phyloP scores from a whole-genome alignment of 2,888 invertebrate genomes.

The Yponomeuta evonymella region DNA sequence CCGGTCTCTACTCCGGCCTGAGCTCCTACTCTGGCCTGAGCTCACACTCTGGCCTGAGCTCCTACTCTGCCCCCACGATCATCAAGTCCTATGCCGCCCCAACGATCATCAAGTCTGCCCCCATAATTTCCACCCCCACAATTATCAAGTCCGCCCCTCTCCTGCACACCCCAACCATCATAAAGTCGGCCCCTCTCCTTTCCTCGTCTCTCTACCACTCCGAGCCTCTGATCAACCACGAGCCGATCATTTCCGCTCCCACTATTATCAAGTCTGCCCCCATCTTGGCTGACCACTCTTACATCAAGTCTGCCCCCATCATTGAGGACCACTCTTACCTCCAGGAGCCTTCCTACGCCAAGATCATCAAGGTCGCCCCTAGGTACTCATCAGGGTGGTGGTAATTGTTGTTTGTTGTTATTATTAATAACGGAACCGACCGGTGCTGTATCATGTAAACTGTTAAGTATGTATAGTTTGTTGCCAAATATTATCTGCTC shows the following conservation, averaged over 20 bases:
- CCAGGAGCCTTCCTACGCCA: background rate
- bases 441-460: background rate
- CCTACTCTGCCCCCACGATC: too few species aligned
- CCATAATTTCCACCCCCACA: background rate
- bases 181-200: background rate
- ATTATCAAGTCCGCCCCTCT: background rate
- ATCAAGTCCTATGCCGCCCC: background rate
- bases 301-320: background rate
- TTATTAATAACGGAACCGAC: background rate
- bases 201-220: background rate
- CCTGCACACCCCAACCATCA: background rate
- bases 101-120: background rate
- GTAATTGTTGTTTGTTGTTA: background rate
- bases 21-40: background rate
- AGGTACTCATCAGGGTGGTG: constrained; percentile 8
- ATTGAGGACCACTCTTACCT: background rate
- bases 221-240: background rate
- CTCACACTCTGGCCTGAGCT: background rate
- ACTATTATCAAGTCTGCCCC: constrained; percentile 1
- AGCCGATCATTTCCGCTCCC: background rate
- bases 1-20: background rate
- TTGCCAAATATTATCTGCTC: background rate
- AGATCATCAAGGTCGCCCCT: background rate
- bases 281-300: background rate
- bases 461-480: background rate